Base-by-base conservation (phyloP, 2,797 vertebrate genomes). In the Spondyliosoma cantharus region DNA sequence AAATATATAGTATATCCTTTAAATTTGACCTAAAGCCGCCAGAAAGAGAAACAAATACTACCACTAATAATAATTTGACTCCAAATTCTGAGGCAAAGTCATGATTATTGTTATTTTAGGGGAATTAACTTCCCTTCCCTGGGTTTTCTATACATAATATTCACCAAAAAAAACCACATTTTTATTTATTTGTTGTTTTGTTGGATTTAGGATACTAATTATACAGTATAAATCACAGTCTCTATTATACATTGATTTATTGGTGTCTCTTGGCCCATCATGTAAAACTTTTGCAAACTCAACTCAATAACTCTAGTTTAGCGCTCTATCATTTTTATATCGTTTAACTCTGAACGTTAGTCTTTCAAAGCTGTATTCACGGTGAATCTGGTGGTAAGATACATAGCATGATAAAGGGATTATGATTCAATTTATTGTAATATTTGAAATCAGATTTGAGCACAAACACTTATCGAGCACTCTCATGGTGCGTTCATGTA, bases 181-280 rank as follows among this genome's bases (percentile, higher is more conserved):
- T 15, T 9, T 1, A 29, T 45, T 11, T n/a, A 13, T 22, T 22
- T 1, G 0, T 3, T 27, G 5, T 22, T 52, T 4, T 37, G 7
- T 37, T 37, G 8, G 0, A 24, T 45, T 45, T 20, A 60, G 3
- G 24, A n/a, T 5, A 46, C 6, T 1, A n/a, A 37, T 24, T 22
- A n/a, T 50, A 15, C 11, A 62, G 14, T 37, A 1, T 43, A 53
- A 32, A 53, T 42, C 3, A 45, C 12, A 54, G 20, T 52, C 37
- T 25, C 3, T 7, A 49, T 37, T 3, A 0, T 20, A 7, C 0
- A 19, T 22, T 61, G 22, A n/a, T 49, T 48, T 32, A 14, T 29
- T 27, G 22, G 5, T n/a, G n/a, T 24, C n/a, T 67, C 3, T 61
- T 59, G 2, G 25, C 32, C 16, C 19, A 1, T 67, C 6, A 37